phyloP scores from a whole-genome alignment of 1,140 invertebrate species.

The Wasmannia auropunctata region DNA sequence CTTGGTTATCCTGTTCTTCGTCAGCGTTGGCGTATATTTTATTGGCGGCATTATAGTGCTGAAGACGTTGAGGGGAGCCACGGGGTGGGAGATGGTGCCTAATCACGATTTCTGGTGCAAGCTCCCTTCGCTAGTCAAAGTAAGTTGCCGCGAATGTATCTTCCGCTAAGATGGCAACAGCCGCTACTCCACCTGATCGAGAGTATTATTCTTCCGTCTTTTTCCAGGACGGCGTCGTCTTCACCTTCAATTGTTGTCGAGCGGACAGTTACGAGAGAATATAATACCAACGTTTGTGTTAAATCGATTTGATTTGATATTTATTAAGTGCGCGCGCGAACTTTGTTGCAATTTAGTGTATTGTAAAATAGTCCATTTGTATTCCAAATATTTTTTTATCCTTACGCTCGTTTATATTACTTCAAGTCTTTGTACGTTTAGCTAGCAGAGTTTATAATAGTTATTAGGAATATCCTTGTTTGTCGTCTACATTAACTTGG shows the following conservation, averaged over 20 bases:
- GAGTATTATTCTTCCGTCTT: conserved; percentile 22
- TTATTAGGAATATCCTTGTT: not conserved
- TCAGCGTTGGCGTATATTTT: conserved; percentile 76
- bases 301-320: not conserved
- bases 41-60: conserved; percentile 77
- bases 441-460: not conserved
- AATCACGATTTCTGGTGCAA: conserved; percentile 83
- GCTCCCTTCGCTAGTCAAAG: conserved; percentile 79
- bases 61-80: conserved; percentile 81
- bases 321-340: not conserved
- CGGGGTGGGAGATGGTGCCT: conserved; percentile 83
- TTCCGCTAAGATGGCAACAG: not conserved
- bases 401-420: not conserved
- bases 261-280: conserved; percentile 74
- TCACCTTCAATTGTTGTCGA: conserved; percentile 71
- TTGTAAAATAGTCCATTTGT: conserved; percentile 13
- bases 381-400: not conserved
- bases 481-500: not conserved
- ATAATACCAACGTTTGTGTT: conserved; percentile 49
- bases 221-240: conserved; percentile 74
- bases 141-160: conserved; percentile 70
- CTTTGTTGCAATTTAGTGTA: not conserved
- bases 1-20: conserved; percentile 77
- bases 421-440: conserved; percentile 9
- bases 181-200: not conserved